phyloP scores from a whole-genome alignment of 1,140 invertebrate genomes.

The Stenopsyche tienmushanensis region DNA sequence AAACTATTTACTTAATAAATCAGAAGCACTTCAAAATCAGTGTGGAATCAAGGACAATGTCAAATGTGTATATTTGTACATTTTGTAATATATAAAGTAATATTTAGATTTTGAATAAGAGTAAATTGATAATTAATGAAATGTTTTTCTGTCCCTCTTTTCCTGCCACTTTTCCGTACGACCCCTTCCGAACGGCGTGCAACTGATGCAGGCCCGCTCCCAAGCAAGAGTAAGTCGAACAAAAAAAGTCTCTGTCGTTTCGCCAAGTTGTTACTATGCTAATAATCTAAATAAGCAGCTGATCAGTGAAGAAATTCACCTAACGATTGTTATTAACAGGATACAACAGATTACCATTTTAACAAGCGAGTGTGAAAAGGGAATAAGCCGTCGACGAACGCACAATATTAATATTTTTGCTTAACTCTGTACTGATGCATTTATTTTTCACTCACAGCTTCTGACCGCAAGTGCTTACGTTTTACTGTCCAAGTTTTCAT shows the following conservation, averaged over 20 bases:
- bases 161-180: conserved; percentile 46
- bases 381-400: neutral
- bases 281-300: conserved; percentile 49
- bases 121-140: conserved; percentile 38
- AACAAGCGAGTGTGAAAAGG: conserved; percentile 16
- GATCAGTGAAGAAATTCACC: conserved; percentile 46
- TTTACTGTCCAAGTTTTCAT: conserved; percentile 9
- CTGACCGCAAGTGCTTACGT: conserved; percentile 13
- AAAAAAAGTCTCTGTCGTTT: conserved; percentile 32
- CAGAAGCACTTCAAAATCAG: conserved; percentile 21
- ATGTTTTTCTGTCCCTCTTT: conserved; percentile 53
- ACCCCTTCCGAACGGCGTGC: conserved; percentile 37
- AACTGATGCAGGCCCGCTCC: conserved; percentile 52
- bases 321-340: conserved; percentile 40
- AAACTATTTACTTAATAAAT: conserved; percentile 18
- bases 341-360: conserved; percentile 33
- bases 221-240: conserved; percentile 54
- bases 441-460: conserved; percentile 19
- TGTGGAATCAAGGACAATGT: conserved; percentile 22
- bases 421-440: conserved; percentile 6
- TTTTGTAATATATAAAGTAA: conserved; percentile 23
- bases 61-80: conserved; percentile 26
- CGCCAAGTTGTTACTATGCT: conserved; percentile 40
- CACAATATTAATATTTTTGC: neutral
- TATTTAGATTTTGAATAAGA: conserved; percentile 29